Evolutionary conservation across 2,797 vertebrate species (phyloP).

Genomic region (Graptemys geographica): DNA sequence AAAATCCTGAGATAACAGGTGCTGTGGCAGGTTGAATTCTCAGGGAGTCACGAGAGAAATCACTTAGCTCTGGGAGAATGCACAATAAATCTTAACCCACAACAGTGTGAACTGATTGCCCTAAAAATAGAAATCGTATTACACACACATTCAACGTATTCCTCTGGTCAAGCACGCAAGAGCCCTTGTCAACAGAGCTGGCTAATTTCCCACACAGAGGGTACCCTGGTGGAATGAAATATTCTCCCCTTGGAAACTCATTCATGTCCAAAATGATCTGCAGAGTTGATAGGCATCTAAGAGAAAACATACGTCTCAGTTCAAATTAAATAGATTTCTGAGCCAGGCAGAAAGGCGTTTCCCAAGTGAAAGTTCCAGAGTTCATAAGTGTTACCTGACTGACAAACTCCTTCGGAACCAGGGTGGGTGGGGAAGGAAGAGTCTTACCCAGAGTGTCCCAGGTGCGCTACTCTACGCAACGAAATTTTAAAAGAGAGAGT

Average conservation of each 20-base stretch:
- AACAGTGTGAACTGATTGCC: background rate
- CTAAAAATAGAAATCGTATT: background rate
- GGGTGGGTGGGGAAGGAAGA: background rate
- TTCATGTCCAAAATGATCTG: background rate
- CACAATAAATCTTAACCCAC: background rate
- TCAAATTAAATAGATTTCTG: background rate
- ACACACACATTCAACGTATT: background rate
- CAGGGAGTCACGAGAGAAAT: background rate
- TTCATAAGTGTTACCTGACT: background rate
- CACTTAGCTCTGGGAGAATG: background rate
- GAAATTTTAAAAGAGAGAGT: background rate
- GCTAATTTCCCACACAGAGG: background rate
- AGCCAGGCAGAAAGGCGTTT: background rate
- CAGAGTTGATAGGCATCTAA: background rate
- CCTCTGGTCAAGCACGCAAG: background rate
- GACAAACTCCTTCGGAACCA: no score
- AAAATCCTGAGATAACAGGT: background rate
- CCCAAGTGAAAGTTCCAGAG: background rate
- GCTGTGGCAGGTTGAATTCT: background rate
- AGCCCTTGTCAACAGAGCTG: background rate
- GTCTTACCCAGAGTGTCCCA: background rate
- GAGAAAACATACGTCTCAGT: background rate
- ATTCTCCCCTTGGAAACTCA: background rate
- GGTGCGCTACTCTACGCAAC: background rate
- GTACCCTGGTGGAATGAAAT: background rate